These are phyloP conservation scores for Mizuhopecten yessoensis DNA, from an alignment of 1,140 invertebrate genomes.

Conservation along the genomic window DNA sequence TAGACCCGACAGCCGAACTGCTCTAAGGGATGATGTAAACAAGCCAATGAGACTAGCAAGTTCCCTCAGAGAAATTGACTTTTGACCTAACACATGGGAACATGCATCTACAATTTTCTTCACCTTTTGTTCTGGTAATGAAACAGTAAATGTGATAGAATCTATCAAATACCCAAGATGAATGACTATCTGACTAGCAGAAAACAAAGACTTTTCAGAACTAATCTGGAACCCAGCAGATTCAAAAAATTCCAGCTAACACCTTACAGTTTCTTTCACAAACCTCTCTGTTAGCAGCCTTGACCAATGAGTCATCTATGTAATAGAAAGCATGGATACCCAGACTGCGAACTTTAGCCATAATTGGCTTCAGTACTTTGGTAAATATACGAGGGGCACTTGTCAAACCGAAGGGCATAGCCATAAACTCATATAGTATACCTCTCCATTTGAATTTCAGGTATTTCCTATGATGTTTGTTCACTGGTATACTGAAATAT, in stretches of 20 bases:
- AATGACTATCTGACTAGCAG: neutral
- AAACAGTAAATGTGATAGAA: neutral
- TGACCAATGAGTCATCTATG: conserved; percentile 54
- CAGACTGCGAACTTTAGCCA: conserved; percentile 42
- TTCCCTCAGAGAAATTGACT: neutral
- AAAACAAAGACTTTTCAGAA: neutral
- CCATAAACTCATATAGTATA: conserved; percentile 46
- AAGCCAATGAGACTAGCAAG: neutral
- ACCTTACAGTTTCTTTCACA: neutral
- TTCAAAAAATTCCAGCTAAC: neutral
- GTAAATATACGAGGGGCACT: conserved; percentile 56
- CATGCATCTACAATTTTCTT: neutral
- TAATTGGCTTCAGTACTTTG: conserved; percentile 52
- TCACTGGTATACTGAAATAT: conserved; percentile 55
- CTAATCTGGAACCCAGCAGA: neutral
- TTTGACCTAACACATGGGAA: neutral
- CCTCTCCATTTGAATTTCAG: conserved; percentile 49
- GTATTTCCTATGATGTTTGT: conserved; percentile 45
- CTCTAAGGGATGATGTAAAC: neutral
- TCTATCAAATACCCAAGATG: neutral
- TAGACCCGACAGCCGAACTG: neutral
- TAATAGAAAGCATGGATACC: conserved; percentile 43
- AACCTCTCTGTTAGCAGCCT: neutral
- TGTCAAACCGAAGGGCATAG: conserved; percentile 53
- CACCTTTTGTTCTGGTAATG: neutral